A percentile compares a stretch with the other conserved stretches of the same genome.
phyloP scores from a whole-genome alignment of 1,140 invertebrate genomes.

The Solenopsis fugax region DNA sequence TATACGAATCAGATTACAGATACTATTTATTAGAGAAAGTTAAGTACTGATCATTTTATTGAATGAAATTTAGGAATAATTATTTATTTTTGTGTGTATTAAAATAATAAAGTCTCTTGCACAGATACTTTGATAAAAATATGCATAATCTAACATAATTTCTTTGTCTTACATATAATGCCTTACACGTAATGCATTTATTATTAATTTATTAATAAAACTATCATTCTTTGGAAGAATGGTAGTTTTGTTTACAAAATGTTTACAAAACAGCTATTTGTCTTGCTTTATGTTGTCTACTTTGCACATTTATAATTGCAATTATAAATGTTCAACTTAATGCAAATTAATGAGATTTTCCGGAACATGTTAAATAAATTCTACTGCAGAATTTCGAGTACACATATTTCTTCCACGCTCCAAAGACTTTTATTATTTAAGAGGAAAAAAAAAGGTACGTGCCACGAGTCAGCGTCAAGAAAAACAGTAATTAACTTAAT shows the following conservation, averaged over 20 bases:
- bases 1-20: neutral
- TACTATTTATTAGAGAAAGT: neutral
- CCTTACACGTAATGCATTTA: too few relatives aligned
- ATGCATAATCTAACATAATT: neutral
- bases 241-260: constrained; percentile 21
- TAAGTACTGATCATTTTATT: constrained; percentile 14
- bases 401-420: neutral
- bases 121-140: constrained; percentile 8
- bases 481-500: constrained; percentile 39
- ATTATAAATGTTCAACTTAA: constrained; percentile 48
- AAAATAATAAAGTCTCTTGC: neutral
- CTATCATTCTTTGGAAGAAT: neutral
- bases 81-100: neutral
- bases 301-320: too few relatives aligned
- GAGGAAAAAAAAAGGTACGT: neutral
- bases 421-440: constrained; percentile 38
- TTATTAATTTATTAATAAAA: constrained; percentile 15
- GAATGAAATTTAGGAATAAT: neutral
- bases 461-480: neutral
- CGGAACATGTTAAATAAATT: constrained; percentile 17
- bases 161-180: neutral
- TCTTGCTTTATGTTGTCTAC: constrained; percentile 32
- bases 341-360: constrained; percentile 41
- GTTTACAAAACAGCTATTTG: neutral
- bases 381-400: neutral